A percentile compares a stretch with the other conserved stretches of the same genome.
Evolutionary conservation across 92 coral and sea anemone species (phyloP).

Genomic region (Palythoa grandis): DNA sequence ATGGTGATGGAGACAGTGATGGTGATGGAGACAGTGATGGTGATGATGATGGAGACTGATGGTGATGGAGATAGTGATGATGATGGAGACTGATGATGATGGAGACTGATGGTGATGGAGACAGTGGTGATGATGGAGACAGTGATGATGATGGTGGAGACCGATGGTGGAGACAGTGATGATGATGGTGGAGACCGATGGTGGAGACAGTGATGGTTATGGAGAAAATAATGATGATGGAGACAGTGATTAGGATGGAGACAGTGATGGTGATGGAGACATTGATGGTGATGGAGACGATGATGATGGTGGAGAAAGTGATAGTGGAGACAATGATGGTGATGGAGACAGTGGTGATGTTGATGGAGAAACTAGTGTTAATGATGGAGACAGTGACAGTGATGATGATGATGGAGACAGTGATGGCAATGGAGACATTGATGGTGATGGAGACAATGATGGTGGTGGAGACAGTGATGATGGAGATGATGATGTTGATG

Average conservation of each 20-base stretch:
- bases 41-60: background rate
- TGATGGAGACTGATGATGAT: no score
- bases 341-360: no score
- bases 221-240: background rate
- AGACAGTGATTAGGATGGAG: background rate
- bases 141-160: no score
- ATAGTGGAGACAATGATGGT: no score
- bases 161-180: background rate
- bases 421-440: background rate
- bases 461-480: no score
- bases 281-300: no score
- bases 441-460: background rate
- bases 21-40: no score
- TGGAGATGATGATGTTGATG: no score
- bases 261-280: no score
- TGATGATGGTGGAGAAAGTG: background rate
- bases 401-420: background rate
- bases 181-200: background rate
- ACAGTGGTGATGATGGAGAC: background rate
- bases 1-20: background rate
- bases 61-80: no score
- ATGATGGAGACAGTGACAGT: no score
- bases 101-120: background rate
- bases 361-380: no score
- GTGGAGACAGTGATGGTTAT: background rate